Percentiles rank a stretch among this genome's conserved stretches.
Conservation (phyloP, 2,888 invertebrate genomes). For the Disparrhopalites patrizii region DNA sequence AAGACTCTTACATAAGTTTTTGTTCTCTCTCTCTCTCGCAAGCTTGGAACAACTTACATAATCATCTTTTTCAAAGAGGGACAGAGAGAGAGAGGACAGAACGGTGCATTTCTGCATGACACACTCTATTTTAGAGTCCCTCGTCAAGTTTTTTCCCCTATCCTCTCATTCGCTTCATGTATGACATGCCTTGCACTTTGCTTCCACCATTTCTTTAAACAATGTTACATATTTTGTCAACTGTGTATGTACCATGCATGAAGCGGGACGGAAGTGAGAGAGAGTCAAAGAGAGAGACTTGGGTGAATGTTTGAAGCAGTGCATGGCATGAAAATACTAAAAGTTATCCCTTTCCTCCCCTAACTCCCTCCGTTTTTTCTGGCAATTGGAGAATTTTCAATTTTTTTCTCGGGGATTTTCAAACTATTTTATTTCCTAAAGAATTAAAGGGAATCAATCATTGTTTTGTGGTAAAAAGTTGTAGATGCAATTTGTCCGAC, state of each 20-base stretch:
- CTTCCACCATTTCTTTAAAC: no score
- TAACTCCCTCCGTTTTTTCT: no score
- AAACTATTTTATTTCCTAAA: no score
- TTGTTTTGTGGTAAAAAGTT: no score
- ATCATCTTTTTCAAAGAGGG: neutral
- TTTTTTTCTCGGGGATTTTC: no score
- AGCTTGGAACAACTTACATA: conserved; percentile 8
- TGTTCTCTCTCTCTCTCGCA: neutral
- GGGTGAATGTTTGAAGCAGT: neutral
- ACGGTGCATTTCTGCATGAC: conserved; percentile 18
- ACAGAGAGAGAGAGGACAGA: neutral
- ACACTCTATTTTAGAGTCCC: conserved; percentile 26
- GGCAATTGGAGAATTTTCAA: no score
- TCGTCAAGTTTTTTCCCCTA: conserved; percentile 18
- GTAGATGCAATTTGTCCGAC: no score
- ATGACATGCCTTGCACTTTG: conserved; percentile 15
- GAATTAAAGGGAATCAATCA: no score
- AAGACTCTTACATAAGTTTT: neutral
- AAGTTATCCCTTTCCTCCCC: no score
- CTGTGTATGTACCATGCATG: no score
- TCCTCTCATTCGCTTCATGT: neutral
- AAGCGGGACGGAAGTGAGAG: neutral
- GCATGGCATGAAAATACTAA: neutral
- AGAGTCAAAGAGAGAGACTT: neutral
- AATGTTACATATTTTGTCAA: no score